Conservation (phyloP, 2,113 vertebrate species). For the Lampris incognitus region DNA sequence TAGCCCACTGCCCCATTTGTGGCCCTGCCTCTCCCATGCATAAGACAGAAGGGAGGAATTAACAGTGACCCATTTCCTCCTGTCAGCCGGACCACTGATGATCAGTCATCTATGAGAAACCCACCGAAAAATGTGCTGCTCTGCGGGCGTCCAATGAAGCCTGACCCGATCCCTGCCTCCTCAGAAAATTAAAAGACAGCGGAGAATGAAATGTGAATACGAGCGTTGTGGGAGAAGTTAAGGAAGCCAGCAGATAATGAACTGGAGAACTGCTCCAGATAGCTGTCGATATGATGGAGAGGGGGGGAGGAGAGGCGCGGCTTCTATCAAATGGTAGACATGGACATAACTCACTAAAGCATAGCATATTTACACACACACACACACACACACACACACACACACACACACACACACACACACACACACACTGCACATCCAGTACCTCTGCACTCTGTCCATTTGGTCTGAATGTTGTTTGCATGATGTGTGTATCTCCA, state of each 20-base stretch:
- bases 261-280: no score
- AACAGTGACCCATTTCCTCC: slow-evolving; percentile 64
- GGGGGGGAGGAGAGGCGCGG: no score
- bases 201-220: no score
- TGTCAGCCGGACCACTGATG: slow-evolving; percentile 30
- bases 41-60: slow-evolving; percentile 45
- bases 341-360: background rate
- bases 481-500: no score
- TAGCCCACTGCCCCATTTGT: slow-evolving; percentile 54
- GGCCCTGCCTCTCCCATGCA: slow-evolving; percentile 29
- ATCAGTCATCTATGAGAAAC: slow-evolving; percentile 50
- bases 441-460: no score
- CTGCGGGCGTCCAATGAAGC: slow-evolving; percentile 8
- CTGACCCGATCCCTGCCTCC: no score
- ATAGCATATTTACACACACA: background rate
- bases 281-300: no score
- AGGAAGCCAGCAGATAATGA: no score
- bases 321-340: no score
- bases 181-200: no score
- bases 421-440: background rate
- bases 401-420: slow-evolving; percentile 4
- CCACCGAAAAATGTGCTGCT: slow-evolving; percentile 27
- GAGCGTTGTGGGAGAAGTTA: no score
- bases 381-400: slow-evolving; percentile 10
- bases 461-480: no score